Evolutionary conservation across 2,113 vertebrate species (phyloP), one percentile per base, ranked within the genome.

Genomic region (Microtus richardsoni): DNA sequence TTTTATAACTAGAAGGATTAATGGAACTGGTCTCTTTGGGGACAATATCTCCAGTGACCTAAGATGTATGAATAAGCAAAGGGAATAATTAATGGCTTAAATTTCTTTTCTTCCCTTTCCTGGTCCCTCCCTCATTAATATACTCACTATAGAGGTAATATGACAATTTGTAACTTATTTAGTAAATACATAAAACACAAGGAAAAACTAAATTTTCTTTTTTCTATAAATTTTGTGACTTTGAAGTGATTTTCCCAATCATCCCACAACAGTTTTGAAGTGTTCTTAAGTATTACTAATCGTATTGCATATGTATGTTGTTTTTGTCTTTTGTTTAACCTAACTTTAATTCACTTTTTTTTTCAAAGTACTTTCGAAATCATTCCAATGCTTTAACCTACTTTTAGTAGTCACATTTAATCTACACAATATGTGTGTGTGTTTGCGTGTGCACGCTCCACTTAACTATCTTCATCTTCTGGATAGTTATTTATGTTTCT

Each of bases 51-150:
- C 85, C 58, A 84, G 17, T 30, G 41, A 24, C 26, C 47, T n/a
- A 58, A 41, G 33, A 92, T 58, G 7, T 1, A 30, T 26, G 49
- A 92, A 41, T 49, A 49, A 91, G 28, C 86, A 86, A 41, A 96
- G 86, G 82, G 77, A 95, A 5, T 88, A 91, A 95, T 97, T 95
- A 89, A 16, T 75, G 28, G 5, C 9, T 82, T 22, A 86, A 9
- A 22, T 39, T 11, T 60, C 33, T 77, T 49, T 54, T 28, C 41
- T 68, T 36, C 6, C 1, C 6, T 54, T n/a, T 47, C 36, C 41
- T 9, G 44, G 16, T 70, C 5, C 47, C 17, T 12, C 3, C 2
- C 24, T 41, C 41, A 47, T 83, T 93, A 60, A 66, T 74, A 70
- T 75, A 71, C 24, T 58, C 17, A 84, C 28, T 79, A 17, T 68